Percentiles rank a stretch among this genome's conserved stretches.
Evolutionary conservation across 2,888 invertebrate species (phyloP).

Genomic region (Eulithis prunata): DNA sequence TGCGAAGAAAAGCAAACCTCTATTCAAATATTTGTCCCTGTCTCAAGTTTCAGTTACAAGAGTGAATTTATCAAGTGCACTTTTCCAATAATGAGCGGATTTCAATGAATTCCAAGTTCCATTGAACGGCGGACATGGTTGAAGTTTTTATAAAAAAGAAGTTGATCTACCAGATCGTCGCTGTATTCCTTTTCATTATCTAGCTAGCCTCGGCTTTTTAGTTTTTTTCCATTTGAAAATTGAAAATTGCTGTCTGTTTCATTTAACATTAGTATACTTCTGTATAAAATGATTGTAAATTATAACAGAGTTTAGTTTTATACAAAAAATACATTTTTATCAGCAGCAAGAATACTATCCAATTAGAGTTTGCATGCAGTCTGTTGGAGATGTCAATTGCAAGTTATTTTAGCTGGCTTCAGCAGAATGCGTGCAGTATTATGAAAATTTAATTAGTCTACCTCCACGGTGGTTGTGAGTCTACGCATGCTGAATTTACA

Average conservation of each 20-base stretch:
- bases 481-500: conserved; percentile 58
- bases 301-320: too few relatives aligned
- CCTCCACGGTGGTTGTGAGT: conserved; percentile 49
- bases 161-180: conserved; percentile 38
- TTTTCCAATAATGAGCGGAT: conserved; percentile 52
- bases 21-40: conserved; percentile 43
- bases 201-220: conserved; percentile 43
- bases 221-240: conserved; percentile 41
- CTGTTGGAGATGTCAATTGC: conserved; percentile 45
- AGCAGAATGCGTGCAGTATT: conserved; percentile 55
- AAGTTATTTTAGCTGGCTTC: conserved; percentile 53
- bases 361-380: conserved; percentile 37
- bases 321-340: not conserved
- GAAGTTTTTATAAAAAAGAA: conserved; percentile 49
- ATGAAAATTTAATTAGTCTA: conserved; percentile 64
- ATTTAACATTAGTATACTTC: not conserved
- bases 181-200: conserved; percentile 49
- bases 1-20: conserved; percentile 39
- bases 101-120: conserved; percentile 54
- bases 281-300: not conserved
- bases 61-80: conserved; percentile 48
- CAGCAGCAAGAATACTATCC: not conserved
- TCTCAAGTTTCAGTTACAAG: conserved; percentile 44
- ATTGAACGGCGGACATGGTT: conserved; percentile 50
- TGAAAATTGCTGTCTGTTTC: too few relatives aligned